Conservation (phyloP, 2,888 invertebrate genomes). For the Pseudoips prasinana region DNA sequence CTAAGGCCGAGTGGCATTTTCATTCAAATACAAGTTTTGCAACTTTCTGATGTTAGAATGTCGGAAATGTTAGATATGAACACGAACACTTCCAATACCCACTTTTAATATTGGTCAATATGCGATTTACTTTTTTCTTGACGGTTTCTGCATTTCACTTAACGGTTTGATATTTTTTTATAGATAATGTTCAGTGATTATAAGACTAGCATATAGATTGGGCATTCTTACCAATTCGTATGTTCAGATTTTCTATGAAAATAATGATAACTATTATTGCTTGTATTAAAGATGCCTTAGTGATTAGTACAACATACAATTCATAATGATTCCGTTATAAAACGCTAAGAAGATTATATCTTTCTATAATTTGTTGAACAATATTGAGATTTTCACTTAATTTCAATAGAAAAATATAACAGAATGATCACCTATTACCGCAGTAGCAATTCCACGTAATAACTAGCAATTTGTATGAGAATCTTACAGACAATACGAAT, state of each 20-base stretch:
- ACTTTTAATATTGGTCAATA: slow-evolving; percentile 27
- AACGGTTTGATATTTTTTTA: too few relatives aligned
- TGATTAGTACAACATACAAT: too few relatives aligned
- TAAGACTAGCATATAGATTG: too few relatives aligned
- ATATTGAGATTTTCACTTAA: too few relatives aligned
- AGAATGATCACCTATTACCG: slow-evolving; percentile 52
- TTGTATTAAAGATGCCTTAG: too few relatives aligned
- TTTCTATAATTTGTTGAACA: too few relatives aligned
- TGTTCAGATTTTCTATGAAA: too few relatives aligned
- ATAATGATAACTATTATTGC: too few relatives aligned
- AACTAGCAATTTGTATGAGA: slow-evolving; percentile 65
- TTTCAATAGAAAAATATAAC: slow-evolving; percentile 24
- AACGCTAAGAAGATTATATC: too few relatives aligned
- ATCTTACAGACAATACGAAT: slow-evolving; percentile 61
- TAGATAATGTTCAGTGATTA: too few relatives aligned
- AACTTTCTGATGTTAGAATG: slow-evolving; percentile 19
- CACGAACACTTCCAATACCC: slow-evolving; percentile 11
- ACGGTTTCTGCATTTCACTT: slow-evolving; percentile 1
- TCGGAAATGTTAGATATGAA: slow-evolving; percentile 28
- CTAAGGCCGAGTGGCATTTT: slow-evolving; percentile 18
- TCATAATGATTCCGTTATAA: too few relatives aligned
- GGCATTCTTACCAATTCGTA: too few relatives aligned
- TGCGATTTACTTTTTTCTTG: slow-evolving; percentile 26
- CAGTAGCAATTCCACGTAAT: slow-evolving; percentile 63
- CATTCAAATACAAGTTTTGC: slow-evolving; percentile 26